Evolutionary conservation across 2,888 invertebrate species (phyloP), one percentile per base, ranked within the genome.

Genomic region (Oscheius sp.): DNA sequence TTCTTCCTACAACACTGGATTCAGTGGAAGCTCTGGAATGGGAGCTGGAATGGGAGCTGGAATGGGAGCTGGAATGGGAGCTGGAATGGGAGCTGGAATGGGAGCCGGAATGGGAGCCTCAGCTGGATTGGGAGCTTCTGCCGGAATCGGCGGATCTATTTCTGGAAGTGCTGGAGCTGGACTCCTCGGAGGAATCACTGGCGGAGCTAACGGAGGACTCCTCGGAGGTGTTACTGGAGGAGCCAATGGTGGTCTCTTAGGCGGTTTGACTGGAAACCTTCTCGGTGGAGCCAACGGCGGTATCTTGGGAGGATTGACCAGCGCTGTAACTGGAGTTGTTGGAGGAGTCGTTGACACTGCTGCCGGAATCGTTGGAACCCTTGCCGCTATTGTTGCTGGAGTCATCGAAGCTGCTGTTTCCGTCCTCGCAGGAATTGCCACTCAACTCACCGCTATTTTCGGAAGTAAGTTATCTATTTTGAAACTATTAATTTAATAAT

Each of bases 201-300:
- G 55, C 3, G 55, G 55, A 17, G 34, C 17, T 25, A 37, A 37
- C 4, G 55, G 55, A 15, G 55, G 55, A 8, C 33, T 33, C 3
- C 55, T 55, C 6, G 33, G 55, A 31, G 55, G 55, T n/a, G 17
- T 55, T 12, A 33, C 37, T n/a, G 34, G 55, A 3, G 55, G 55
- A 55, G 55, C 37, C 4, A 55, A 55, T 10, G 33, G 53, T 33
- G 53, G 53, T n/a, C 53, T 53, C 34, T 20, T 55, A 15, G 55
- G 55, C 33, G 55, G 55, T n/a, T 12, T 53, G 4, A 20, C 25
- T 48, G 48, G 48, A 23, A n/a, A n/a, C 37, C 37, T 37, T 37
- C 17, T n/a, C 42, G 42, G 42, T 8, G 55, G 55, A 55, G 34
- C 23, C 17, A 37, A 37, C 4, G 55, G 55, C 12, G 55, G 37